Conservation (phyloP, 2,888 invertebrate species). For the Brachyptera putata region DNA sequence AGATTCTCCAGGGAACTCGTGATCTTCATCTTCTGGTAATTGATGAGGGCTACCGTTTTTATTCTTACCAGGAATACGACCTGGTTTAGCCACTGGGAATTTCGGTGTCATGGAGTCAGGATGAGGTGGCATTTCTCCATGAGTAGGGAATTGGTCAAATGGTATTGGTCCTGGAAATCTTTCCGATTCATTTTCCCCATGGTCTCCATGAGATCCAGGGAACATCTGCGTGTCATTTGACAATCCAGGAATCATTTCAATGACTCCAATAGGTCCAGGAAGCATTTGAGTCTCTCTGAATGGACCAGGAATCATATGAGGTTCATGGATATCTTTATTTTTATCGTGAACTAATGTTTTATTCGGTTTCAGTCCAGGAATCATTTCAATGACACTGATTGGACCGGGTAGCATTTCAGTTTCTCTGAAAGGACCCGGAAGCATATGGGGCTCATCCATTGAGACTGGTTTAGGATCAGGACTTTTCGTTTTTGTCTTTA, state of each 20-base stretch:
- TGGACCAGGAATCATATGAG: not conserved
- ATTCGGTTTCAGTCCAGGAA: not conserved
- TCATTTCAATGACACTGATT: slow-evolving; percentile 22
- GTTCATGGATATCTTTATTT: not conserved
- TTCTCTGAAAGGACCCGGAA: not conserved
- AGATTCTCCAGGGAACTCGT: slow-evolving; percentile 24
- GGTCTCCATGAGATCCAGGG: not conserved
- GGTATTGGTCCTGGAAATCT: slow-evolving; percentile 18
- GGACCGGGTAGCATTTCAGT: slow-evolving; percentile 13
- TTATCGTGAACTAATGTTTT: not conserved
- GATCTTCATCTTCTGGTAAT: slow-evolving; percentile 9
- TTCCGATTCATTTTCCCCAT: not conserved
- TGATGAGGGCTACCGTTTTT: slow-evolving; percentile 5
- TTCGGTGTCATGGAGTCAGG: not conserved
- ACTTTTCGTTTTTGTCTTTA: not conserved
- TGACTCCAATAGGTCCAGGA: not conserved
- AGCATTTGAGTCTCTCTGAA: not conserved
- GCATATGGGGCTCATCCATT: not conserved
- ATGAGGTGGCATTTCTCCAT: not conserved
- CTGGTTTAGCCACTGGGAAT: not conserved
- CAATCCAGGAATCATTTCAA: not conserved
- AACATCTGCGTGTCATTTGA: not conserved
- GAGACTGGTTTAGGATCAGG: not conserved
- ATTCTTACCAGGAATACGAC: not conserved
- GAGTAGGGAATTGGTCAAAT: slow-evolving; percentile 8